Percentiles rank a stretch among this genome's conserved stretches.
Evolutionary conservation across 2,113 vertebrate genomes (phyloP).

Genomic region (Carlito syrichta): DNA sequence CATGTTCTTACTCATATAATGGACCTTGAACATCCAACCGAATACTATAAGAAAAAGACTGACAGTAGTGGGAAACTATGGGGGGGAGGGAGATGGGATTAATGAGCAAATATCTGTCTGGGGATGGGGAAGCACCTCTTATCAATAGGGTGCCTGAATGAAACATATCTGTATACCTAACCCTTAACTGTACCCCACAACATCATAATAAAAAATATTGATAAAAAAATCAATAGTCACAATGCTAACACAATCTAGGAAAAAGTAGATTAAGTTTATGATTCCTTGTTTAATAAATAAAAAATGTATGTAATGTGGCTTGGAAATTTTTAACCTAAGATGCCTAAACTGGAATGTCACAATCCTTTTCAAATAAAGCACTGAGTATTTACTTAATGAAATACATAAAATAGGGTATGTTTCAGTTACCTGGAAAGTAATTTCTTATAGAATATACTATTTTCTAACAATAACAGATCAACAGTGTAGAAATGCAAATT

Average conservation of each 20-base stretch:
- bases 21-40: too few species aligned
- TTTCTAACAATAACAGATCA: neutral
- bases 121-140: too few species aligned
- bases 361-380: neutral
- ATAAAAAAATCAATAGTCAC: neutral
- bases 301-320: neutral
- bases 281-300: neutral
- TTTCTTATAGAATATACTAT: neutral
- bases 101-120: too few species aligned
- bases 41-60: too few species aligned
- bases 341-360: neutral
- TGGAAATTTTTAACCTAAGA: constrained; percentile 1
- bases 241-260: neutral
- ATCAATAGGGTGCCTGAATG: too few species aligned
- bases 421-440: neutral
- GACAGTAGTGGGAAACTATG: too few species aligned
- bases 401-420: neutral
- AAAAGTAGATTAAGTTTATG: neutral
- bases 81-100: too few species aligned
- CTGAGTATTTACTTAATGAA: neutral
- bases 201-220: too few species aligned
- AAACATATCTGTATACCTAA: too few species aligned
- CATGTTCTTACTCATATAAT: too few species aligned
- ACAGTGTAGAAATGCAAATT: neutral
- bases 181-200: too few species aligned